Conservation (phyloP, 2,113 vertebrate genomes). For the Corvus cornix region DNA sequence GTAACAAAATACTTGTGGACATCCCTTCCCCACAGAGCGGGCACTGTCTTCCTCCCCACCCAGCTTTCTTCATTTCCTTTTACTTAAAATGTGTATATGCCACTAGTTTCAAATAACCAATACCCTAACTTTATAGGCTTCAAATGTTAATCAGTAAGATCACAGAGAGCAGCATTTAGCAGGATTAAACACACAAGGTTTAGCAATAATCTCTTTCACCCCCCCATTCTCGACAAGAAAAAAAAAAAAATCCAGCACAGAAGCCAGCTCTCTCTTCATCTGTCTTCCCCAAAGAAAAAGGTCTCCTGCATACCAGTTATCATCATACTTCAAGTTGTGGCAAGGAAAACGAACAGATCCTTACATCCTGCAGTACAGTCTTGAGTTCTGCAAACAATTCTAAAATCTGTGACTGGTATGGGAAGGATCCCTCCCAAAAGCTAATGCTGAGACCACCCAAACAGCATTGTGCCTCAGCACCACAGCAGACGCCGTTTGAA, state of each 20-base stretch:
- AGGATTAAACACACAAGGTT: conserved; percentile 57
- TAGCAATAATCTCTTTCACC: conserved; percentile 11
- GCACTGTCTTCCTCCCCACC: fast-evolving
- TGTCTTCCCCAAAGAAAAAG: not conserved
- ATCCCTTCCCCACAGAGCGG: not conserved
- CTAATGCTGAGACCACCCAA: not conserved
- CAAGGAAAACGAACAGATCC: not conserved
- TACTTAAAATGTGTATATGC: conserved; percentile 28
- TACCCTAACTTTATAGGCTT: conserved; percentile 13
- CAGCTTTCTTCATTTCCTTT: not conserved
- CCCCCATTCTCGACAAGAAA: fast-evolving
- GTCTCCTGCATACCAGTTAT: not conserved
- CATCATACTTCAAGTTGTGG: not conserved
- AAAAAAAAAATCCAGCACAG: not conserved
- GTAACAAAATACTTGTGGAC: not conserved
- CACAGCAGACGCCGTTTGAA: not conserved
- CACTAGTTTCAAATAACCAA: conserved; percentile 35
- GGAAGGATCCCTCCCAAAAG: not conserved
- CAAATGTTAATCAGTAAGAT: conserved; percentile 51
- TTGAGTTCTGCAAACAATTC: not conserved
- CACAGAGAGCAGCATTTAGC: conserved; percentile 31
- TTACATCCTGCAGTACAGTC: not conserved
- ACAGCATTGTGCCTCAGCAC: not conserved
- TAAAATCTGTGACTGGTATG: not conserved
- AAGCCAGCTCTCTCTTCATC: not conserved